A percentile compares a stretch with the other conserved stretches of the same genome.
phyloP scores from a whole-genome alignment of 2,888 invertebrate species.

The Leucoptera coffeella region DNA sequence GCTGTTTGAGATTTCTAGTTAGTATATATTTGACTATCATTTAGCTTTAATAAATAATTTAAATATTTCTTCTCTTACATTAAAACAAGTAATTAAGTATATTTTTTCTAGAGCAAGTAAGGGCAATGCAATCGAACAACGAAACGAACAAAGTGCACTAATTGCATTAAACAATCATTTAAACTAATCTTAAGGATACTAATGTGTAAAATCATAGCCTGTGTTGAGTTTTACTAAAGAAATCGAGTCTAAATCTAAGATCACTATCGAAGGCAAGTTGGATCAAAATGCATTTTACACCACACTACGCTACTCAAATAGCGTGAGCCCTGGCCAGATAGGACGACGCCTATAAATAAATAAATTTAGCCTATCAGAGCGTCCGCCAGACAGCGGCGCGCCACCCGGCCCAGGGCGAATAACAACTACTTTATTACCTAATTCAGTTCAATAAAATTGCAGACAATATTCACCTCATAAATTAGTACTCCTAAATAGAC shows the following conservation, averaged over 20 bases:
- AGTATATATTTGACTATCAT: no score
- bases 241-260: slow-evolving; percentile 37
- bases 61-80: no score
- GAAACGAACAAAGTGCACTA: slow-evolving; percentile 44
- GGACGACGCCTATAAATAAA: slow-evolving; percentile 3
- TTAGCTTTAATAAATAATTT: no score
- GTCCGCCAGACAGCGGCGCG: no score
- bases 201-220: slow-evolving; percentile 50
- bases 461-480: slow-evolving; percentile 29
- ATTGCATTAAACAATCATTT: slow-evolving; percentile 45
- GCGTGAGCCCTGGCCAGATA: no score
- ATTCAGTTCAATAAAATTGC: slow-evolving; percentile 53
- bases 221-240: slow-evolving; percentile 49
- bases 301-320: slow-evolving; percentile 17
- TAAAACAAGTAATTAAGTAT: no score
- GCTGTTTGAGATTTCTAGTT: slow-evolving; percentile 12
- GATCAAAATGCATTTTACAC: slow-evolving; percentile 45
- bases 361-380: no score
- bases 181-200: slow-evolving; percentile 47
- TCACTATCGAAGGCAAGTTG: slow-evolving; percentile 51
- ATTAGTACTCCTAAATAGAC: slow-evolving; percentile 25
- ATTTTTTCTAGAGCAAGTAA: no score
- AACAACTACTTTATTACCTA: slow-evolving; percentile 42
- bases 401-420: no score
- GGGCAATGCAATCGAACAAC: slow-evolving; percentile 25